These are phyloP conservation scores for Micromesistius poutassou DNA, from an alignment of 2,797 vertebrate species.

Conservation along the genomic window DNA sequence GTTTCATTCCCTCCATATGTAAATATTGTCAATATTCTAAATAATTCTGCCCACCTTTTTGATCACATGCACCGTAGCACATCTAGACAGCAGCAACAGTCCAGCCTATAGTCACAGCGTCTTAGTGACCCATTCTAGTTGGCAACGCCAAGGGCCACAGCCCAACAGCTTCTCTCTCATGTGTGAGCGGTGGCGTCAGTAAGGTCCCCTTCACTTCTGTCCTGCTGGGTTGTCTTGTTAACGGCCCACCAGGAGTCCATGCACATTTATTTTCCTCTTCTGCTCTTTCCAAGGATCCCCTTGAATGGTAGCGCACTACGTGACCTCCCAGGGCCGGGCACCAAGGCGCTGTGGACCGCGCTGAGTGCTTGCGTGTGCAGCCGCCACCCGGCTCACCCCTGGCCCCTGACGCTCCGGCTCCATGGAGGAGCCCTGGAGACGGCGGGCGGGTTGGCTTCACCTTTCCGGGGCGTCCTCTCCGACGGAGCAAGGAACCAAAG, in stretches of 20 bases:
- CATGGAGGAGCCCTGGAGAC: conserved; percentile 27
- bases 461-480: conserved; percentile 11
- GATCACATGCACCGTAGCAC: too few species aligned
- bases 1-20: too few species aligned
- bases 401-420: conserved; percentile 33
- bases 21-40: too few species aligned
- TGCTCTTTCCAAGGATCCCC: conserved; percentile 29
- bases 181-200: conserved; percentile 29
- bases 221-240: conserved; percentile 47
- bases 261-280: conserved; percentile 31
- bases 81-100: too few species aligned
- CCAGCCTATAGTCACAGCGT: too few species aligned
- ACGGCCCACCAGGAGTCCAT: conserved; percentile 38
- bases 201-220: conserved; percentile 20
- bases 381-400: conserved; percentile 32
- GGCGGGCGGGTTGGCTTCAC: conserved; percentile 29
- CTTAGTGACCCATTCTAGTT: too few species aligned
- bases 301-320: conserved; percentile 39
- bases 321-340: conserved; percentile 8
- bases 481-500: neutral
- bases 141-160: too few species aligned
- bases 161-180: too few species aligned
- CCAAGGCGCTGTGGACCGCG: too few species aligned
- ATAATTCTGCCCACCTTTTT: too few species aligned
- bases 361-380: neutral